Percentiles rank a stretch among this genome's conserved stretches.
These are phyloP conservation scores for Drosophila maculinotata DNA, from an alignment of 2,888 invertebrate species.

Conservation along the genomic window DNA sequence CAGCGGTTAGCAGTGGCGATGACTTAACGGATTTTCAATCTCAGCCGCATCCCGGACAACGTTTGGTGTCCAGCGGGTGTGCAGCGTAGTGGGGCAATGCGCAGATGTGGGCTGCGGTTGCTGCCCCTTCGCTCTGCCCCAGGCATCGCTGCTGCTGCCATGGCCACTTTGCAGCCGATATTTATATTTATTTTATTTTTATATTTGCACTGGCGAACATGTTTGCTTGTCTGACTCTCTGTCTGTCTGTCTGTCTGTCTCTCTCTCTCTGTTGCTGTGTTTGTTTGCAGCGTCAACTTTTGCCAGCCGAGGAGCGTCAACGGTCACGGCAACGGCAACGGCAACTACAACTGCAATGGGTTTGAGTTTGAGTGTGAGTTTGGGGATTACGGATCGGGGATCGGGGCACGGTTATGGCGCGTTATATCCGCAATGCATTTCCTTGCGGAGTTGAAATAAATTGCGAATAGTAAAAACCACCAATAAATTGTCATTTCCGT, in stretches of 20 bases:
- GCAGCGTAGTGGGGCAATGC: slow-evolving; percentile 1
- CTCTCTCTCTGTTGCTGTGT: slow-evolving; percentile 44
- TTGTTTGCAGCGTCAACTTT: slow-evolving; percentile 71
- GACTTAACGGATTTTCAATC: slow-evolving; percentile 82
- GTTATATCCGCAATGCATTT: slow-evolving; percentile 81
- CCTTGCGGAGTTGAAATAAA: slow-evolving; percentile 80
- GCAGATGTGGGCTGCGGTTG: slow-evolving; percentile 36
- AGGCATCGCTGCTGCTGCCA: slow-evolving; percentile 18
- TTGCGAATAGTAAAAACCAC: slow-evolving; percentile 80
- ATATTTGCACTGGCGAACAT: slow-evolving; percentile 73
- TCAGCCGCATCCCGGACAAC: slow-evolving; percentile 52
- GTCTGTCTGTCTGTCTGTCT: slow-evolving; percentile 31
- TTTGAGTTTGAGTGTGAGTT: slow-evolving; percentile 12
- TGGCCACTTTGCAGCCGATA: slow-evolving; percentile 81
- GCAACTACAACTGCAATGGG: slow-evolving; percentile 1
- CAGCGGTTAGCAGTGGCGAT: slow-evolving; percentile 78
- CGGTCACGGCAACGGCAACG: slow-evolving; percentile 30
- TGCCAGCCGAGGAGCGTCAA: slow-evolving; percentile 41
- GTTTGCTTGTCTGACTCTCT: slow-evolving; percentile 52
- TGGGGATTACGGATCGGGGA: slow-evolving; percentile 4
- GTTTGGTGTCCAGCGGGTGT: slow-evolving; percentile 20
- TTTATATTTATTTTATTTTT: slow-evolving; percentile 80
- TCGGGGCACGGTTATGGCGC: slow-evolving; percentile 35
- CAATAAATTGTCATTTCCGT: slow-evolving; percentile 82
- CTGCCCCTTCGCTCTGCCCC: slow-evolving; percentile 2